A percentile compares a stretch with the other conserved stretches of the same genome.
phyloP scores from a whole-genome alignment of 2,113 vertebrate species.

The Haemorhous mexicanus region DNA sequence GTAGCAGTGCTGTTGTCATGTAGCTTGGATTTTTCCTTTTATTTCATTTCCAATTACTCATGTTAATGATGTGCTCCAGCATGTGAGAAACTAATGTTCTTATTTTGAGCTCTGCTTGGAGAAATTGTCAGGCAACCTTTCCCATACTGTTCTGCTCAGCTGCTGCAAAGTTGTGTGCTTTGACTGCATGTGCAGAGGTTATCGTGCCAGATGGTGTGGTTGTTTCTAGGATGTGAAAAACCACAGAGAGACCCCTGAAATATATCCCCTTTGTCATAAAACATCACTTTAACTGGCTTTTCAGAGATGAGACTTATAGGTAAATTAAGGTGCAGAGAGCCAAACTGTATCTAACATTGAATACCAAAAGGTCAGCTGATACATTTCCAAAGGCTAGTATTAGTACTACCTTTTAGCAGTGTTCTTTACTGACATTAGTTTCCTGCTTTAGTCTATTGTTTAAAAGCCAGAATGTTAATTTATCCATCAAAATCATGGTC shows the following conservation, averaged over 20 bases:
- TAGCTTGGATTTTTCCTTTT: constrained; percentile 38
- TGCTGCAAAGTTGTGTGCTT: neutral
- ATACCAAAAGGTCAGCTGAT: constrained; percentile 15
- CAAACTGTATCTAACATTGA: neutral
- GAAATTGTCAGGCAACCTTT: neutral
- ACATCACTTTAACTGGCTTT: constrained; percentile 27
- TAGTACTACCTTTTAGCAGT: neutral
- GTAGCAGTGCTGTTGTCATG: constrained; percentile 29
- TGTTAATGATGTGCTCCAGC: constrained; percentile 43
- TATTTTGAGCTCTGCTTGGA: constrained; percentile 20
- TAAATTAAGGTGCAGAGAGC: constrained; percentile 17
- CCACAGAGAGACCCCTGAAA: constrained; percentile 27
- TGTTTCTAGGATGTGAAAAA: constrained; percentile 25
- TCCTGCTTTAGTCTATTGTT: neutral
- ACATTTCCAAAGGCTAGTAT: neutral
- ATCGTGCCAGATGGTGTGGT: constrained; percentile 40
- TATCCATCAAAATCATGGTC: neutral
- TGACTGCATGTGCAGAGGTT: constrained; percentile 23
- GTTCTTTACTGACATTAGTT: neutral
- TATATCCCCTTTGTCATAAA: constrained; percentile 39
- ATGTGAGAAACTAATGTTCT: neutral
- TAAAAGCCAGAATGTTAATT: neutral
- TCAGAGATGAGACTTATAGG: neutral
- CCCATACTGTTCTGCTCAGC: neutral
- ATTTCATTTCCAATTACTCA: constrained; percentile 44